phyloP scores from a whole-genome alignment of 2,113 vertebrate species.

The Corvus cornix region DNA sequence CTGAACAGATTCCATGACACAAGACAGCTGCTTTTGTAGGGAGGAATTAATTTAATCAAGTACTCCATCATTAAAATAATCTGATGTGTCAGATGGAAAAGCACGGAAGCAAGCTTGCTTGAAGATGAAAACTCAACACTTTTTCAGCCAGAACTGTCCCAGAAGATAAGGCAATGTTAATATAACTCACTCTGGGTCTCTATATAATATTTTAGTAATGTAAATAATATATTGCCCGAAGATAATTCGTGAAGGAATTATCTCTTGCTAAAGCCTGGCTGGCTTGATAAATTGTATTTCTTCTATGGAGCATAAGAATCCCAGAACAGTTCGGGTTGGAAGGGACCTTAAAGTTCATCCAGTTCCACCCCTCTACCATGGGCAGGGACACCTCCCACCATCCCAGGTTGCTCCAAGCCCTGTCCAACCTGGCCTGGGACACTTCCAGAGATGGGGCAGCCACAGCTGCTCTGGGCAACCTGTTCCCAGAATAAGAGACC shows the following conservation, averaged over 20 bases:
- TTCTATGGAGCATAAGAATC: neutral
- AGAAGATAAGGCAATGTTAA: neutral
- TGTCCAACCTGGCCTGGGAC: rapidly evolving
- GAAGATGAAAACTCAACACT: neutral
- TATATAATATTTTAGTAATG: neutral
- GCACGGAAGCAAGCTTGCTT: neutral
- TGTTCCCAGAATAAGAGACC: neutral
- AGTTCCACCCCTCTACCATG: neutral
- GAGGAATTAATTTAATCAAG: constrained; percentile 48
- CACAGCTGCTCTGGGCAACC: neutral
- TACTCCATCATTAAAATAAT: constrained; percentile 38
- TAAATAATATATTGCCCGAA: neutral
- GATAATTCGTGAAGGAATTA: neutral
- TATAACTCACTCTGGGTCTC: neutral
- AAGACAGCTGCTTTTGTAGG: constrained; percentile 26
- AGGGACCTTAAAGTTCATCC: neutral
- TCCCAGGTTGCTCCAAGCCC: neutral
- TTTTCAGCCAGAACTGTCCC: neutral
- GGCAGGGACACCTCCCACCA: neutral
- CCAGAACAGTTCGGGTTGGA: neutral
- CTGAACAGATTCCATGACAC: constrained; percentile 45
- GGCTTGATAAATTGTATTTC: neutral
- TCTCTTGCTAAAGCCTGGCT: neutral
- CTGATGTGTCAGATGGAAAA: constrained; percentile 8
- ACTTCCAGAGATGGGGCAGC: neutral